A percentile compares a stretch with the other conserved stretches of the same genome.
Evolutionary conservation across 1,140 invertebrate genomes (phyloP).

Genomic region (Drosophila pectinifera): DNA sequence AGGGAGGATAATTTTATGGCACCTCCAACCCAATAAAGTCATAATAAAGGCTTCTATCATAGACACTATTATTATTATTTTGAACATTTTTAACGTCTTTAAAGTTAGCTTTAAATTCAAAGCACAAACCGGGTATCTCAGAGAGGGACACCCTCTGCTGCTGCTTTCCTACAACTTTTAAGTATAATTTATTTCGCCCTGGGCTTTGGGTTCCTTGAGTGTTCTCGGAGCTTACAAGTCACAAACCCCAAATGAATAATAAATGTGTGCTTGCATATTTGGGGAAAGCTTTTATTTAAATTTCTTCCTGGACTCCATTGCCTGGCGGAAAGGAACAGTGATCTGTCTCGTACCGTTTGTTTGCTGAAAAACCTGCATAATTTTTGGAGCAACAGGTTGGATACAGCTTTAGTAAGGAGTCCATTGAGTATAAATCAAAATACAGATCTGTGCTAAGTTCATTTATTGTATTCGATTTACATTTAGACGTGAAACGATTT

Average conservation of each 20-base stretch:
- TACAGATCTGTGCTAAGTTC: constrained; percentile 15
- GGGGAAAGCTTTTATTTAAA: constrained; percentile 8
- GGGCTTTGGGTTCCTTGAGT: not conserved
- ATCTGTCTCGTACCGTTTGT: not conserved
- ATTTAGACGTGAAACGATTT: constrained; percentile 39
- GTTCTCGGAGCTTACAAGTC: not conserved
- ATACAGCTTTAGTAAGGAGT: no score
- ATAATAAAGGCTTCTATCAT: no score
- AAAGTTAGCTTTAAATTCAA: not conserved
- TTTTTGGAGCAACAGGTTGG: not conserved
- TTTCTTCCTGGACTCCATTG: not conserved
- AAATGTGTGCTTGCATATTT: constrained; percentile 9
- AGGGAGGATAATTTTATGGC: no score
- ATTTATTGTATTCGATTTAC: constrained; percentile 48
- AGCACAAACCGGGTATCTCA: no score
- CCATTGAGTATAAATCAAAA: not conserved
- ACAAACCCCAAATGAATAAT: not conserved
- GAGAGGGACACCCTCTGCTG: not conserved
- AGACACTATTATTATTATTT: no score
- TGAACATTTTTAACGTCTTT: no score
- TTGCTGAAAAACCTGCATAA: not conserved
- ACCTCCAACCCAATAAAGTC: no score
- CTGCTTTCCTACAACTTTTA: not conserved
- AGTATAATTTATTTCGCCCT: constrained; percentile 1
- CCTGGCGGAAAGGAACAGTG: not conserved